Evolutionary conservation across 2,113 vertebrate genomes (phyloP), one percentile per base, ranked within the genome.

Genomic region (Daphoenositta chrysoptera): DNA sequence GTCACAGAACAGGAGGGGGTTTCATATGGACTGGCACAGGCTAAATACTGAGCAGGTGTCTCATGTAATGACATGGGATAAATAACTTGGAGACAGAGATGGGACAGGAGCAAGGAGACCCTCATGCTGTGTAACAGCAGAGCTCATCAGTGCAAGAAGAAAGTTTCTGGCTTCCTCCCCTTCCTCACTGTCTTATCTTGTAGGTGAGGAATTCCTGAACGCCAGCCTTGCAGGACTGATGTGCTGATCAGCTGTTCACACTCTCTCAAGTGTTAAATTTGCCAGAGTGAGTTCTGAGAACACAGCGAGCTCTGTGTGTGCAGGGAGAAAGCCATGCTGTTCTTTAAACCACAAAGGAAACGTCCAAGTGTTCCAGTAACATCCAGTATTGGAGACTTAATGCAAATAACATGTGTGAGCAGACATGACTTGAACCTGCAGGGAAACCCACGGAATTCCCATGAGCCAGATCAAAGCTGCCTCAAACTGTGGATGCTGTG

Each of bases 191-290:
- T 15, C 44, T 87, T 51, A 17, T 57, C 50, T 60, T 26, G 20
- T n/a, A 71, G 58, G 33, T 81, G 37, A 65, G 33, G 44, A 48
- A 54, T 21, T 60, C 45, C 78, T 21, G 19, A 26, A 14, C 1
- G 1, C 2, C 1, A 2, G 0, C 22, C 26, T 27, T 15, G 53
- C 54, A 35, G 68, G 58, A 58, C 33, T 4, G 31, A 8, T 9
- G 28, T 31, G 54, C 69, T 24, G 33, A 77, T 73, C 68, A 61
- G 87, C 71, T 51, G 60, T 10, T 76, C 45, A 18, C 0, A 0
- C 40, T 85, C 64, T 56, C 61, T n/a, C 11, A 44, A 80, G 33
- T 3, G 27, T 45, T 47, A 28, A 13, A 8, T 61, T 50, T 60
- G 48, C 35, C 72, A 69, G 57, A 33, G 20, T 15, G 18, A 22